phyloP scores from a whole-genome alignment of 1,140 invertebrate genomes.

The Drosophila lacteicornis region DNA sequence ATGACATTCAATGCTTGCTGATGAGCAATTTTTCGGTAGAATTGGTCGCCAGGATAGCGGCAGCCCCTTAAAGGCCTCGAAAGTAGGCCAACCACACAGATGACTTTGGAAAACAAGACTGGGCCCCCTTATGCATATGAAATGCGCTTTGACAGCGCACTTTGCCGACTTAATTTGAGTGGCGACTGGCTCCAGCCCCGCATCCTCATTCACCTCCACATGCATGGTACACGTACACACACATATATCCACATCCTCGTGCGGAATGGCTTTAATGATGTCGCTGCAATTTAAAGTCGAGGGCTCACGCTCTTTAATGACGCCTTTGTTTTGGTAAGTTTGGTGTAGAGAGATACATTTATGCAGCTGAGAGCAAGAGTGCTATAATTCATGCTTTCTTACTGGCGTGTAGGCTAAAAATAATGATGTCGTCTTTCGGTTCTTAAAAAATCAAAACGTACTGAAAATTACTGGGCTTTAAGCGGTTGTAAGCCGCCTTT shows the following conservation, averaged over 20 bases:
- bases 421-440: conserved; percentile 5
- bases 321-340: conserved; percentile 11
- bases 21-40: conserved; percentile 41
- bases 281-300: conserved; percentile 63
- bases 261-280: conserved; percentile 61
- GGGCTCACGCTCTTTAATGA: conserved; percentile 31
- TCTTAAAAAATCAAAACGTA: conserved; percentile 2
- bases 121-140: conserved; percentile 53
- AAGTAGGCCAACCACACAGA: conserved; percentile 32
- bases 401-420: conserved; percentile 2
- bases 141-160: conserved; percentile 67
- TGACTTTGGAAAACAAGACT: conserved; percentile 18
- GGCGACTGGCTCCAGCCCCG: conserved; percentile 15
- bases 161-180: conserved; percentile 70
- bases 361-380: conserved; percentile 14
- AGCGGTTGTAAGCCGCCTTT: no score
- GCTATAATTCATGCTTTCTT: conserved; percentile 26
- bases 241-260: not conserved
- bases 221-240: not conserved
- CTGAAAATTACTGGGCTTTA: no score
- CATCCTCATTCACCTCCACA: conserved; percentile 4
- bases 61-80: not conserved
- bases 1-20: conserved; percentile 11
- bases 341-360: conserved; percentile 29
- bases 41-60: conserved; percentile 12